Conservation (phyloP, 2,113 vertebrate species). For the Poicephalus gulielmi region DNA sequence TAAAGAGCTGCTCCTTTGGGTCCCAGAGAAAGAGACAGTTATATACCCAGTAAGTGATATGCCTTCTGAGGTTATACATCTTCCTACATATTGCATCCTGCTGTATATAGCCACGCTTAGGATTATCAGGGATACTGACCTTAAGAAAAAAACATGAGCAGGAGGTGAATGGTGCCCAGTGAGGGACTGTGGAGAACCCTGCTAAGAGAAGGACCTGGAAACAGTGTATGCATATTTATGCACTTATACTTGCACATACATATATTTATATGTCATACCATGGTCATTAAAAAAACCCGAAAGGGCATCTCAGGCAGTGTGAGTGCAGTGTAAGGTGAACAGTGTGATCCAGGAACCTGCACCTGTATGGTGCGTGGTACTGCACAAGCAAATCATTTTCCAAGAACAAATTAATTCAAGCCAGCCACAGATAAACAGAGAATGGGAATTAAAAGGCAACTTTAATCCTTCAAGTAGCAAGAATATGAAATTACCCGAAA, state of each 20-base stretch:
- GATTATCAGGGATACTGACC: not conserved
- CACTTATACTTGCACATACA: not conserved
- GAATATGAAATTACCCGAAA: not conserved
- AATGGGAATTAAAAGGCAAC: not conserved
- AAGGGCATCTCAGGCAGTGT: not conserved
- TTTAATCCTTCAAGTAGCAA: not conserved
- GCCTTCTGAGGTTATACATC: not conserved
- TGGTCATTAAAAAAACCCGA: too few species aligned
- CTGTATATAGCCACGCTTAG: rapidly evolving
- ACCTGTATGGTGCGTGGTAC: rapidly evolving
- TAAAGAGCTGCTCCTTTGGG: not conserved
- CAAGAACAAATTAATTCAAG: too few species aligned
- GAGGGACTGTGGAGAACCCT: not conserved
- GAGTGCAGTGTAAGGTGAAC: rapidly evolving
- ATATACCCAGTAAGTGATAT: not conserved
- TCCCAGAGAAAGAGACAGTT: not conserved
- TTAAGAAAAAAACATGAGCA: not conserved
- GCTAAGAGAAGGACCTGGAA: not conserved
- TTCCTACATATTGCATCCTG: not conserved
- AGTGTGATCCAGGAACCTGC: rapidly evolving
- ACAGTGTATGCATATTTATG: rapidly evolving
- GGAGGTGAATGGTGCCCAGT: not conserved
- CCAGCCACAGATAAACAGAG: not conserved
- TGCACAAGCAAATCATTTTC: too few species aligned
- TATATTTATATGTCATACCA: too few species aligned